Evolutionary conservation across 2,113 vertebrate genomes (phyloP), one percentile per base, ranked within the genome.

Genomic region (Speoplatyrhinus poulsoni): DNA sequence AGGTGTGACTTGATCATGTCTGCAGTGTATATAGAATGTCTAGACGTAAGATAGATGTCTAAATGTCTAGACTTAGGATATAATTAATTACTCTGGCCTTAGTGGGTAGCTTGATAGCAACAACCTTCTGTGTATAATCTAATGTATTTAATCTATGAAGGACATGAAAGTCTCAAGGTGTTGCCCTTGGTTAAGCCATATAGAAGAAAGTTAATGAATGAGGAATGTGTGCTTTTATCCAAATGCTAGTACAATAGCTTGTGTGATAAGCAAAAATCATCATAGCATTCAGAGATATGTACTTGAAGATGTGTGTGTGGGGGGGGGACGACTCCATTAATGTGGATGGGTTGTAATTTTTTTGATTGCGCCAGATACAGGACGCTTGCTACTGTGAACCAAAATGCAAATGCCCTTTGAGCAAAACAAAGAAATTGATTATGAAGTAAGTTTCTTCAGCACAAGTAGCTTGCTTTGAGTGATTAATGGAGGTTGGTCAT

Each of bases 341-440:
- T 81, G 88, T 89, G 83, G 85, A 87, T 82, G 78, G 91, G 87
- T 90, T 91, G 90, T 82, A 84, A 83, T 92, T 86, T 85, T 83
- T 90, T 83, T 94, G 93, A 93, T 92, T 94, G 89, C 88, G 75
- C 78, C 85, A 91, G 90, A 90, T 89, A 88, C 87, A 88, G 80
- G 87, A 90, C 87, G 90, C 88, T 82, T 87, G 78, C 84, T 85
- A 83, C 83, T 82, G 85, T 83, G 89, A 91, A 91, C 90, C 85
- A 87, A 87, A 87, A 92, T 89, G 89, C 92, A 91, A 92, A 92
- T 92, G 88, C 79, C 90, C 92, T 92, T 90, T 89, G 84, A 92
- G 77, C 86, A 90, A 92, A 93, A 94, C 93, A 94, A 94, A 93
- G 92, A 92, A 84, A 93, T 92, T 94, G 93, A 94, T 94, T 93